A percentile compares a stretch with the other conserved stretches of the same genome.
Evolutionary conservation across 2,888 invertebrate species (phyloP).

Genomic region (Patella pellucida): DNA sequence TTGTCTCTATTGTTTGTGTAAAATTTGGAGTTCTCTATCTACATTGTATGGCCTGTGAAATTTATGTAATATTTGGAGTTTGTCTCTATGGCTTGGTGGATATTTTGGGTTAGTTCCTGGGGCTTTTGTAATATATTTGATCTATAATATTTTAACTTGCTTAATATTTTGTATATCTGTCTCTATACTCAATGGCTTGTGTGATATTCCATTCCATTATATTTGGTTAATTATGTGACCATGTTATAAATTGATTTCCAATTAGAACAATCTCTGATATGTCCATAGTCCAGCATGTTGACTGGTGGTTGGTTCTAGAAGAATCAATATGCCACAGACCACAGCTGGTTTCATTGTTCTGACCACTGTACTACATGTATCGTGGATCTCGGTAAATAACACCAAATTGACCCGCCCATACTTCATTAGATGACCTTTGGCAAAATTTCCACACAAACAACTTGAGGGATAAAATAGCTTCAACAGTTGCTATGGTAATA

Average conservation of each 20-base stretch:
- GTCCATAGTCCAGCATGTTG: not conserved
- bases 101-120: too few species aligned
- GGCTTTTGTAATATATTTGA: too few species aligned
- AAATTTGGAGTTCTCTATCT: too few species aligned
- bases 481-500: constrained; percentile 3
- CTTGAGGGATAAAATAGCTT: constrained; percentile 5
- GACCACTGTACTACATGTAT: not conserved
- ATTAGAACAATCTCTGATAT: not conserved
- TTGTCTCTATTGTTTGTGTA: too few species aligned
- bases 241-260: not conserved
- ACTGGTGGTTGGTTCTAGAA: not conserved
- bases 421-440: constrained; percentile 6
- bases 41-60: too few species aligned
- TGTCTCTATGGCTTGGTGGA: too few species aligned
- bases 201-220: too few species aligned
- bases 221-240: too few species aligned
- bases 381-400: not conserved
- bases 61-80: too few species aligned
- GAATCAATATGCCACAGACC: not conserved
- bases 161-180: too few species aligned
- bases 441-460: constrained; percentile 3
- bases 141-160: too few species aligned
- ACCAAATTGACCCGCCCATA: not conserved
- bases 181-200: too few species aligned
- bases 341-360: not conserved